phyloP scores from a whole-genome alignment of 2,797 vertebrate species.

The Anableps anableps region DNA sequence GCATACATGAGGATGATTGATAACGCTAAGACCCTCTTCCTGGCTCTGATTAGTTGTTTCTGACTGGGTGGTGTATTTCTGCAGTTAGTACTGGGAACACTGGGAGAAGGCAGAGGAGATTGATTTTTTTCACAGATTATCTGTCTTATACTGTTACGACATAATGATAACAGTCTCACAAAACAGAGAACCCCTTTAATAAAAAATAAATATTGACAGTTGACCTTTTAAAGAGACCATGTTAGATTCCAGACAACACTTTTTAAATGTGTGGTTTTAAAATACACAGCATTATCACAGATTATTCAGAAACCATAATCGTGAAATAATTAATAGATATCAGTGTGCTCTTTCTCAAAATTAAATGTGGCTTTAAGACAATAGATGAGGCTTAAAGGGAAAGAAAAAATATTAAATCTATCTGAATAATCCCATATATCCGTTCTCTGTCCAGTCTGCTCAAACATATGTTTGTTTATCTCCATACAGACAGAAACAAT shows the following conservation, averaged over 20 bases:
- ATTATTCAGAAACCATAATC: not conserved
- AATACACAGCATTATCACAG: not conserved
- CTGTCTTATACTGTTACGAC: no score
- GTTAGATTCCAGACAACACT: no score
- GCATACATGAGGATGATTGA: no score
- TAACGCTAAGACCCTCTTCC: no score
- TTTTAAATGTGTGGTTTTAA: not conserved
- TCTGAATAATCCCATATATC: not conserved
- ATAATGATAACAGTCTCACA: no score
- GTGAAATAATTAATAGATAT: not conserved
- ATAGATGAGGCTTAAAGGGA: not conserved
- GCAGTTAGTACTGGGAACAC: no score
- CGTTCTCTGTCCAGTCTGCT: not conserved
- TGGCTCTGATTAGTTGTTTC: no score
- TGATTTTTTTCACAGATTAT: no score
- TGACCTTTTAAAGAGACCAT: not conserved
- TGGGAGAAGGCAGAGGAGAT: no score
- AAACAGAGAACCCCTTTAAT: not conserved
- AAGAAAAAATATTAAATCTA: not conserved
- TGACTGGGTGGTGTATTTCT: no score
- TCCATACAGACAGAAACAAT: constrained; percentile 22
- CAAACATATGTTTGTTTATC: not conserved
- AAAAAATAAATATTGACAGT: not conserved
- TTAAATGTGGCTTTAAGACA: not conserved
- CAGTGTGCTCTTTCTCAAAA: not conserved